Conservation (phyloP, 2,113 vertebrate genomes). For the Pachypanchax playfairii region DNA sequence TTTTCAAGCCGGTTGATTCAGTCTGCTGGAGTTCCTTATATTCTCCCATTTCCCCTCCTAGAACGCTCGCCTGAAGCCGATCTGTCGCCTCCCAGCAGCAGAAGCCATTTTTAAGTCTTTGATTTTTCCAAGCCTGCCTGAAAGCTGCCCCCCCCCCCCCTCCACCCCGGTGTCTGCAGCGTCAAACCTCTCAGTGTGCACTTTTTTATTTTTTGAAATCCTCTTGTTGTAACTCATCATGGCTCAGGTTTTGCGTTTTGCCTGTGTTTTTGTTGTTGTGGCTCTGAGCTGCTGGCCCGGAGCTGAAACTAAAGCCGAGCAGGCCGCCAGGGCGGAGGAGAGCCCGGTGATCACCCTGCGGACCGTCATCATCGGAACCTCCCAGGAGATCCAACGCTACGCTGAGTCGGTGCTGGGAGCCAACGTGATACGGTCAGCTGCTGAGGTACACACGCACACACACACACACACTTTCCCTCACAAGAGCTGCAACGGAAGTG, state of each 20-base stretch:
- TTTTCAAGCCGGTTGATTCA: not conserved
- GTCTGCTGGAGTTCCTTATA: not conserved
- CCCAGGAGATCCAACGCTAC: conserved; percentile 65
- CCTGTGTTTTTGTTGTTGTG: conserved; percentile 29
- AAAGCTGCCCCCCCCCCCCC: no score
- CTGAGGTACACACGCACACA: conserved; percentile 64
- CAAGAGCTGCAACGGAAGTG: no score
- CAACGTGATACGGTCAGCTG: conserved; percentile 62
- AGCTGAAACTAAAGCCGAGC: not conserved
- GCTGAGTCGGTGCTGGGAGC: conserved; percentile 73
- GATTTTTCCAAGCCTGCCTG: no score
- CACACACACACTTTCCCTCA: no score
- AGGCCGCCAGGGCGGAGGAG: conserved; percentile 14
- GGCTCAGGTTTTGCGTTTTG: conserved; percentile 37
- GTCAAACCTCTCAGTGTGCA: conserved; percentile 9
- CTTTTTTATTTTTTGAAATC: no score
- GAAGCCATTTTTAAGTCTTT: conserved; percentile 72
- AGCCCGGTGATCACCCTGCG: conserved; percentile 49
- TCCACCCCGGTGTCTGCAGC: conserved; percentile 21
- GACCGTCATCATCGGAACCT: conserved; percentile 55
- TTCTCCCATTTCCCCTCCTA: conserved; percentile 1
- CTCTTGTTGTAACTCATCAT: conserved; percentile 1
- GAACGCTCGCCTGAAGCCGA: conserved; percentile 18
- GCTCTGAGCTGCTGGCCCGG: conserved; percentile 41
- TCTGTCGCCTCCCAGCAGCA: conserved; percentile 29